Percentiles rank a stretch among this genome's conserved stretches.
Conservation (phyloP, 2,888 invertebrate species). For the Phengaris alcon region DNA sequence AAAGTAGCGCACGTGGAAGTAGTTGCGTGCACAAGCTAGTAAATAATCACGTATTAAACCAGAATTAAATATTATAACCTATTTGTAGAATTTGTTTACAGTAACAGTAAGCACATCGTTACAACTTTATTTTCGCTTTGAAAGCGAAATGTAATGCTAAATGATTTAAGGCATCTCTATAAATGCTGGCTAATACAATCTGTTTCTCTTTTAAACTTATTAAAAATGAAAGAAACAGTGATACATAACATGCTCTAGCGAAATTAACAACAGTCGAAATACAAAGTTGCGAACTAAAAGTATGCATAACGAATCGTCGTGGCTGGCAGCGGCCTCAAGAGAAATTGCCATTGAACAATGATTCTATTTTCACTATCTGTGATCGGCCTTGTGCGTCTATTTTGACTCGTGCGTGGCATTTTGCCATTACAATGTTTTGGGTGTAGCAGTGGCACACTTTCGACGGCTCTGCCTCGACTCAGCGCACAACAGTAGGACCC, state of each 20-base stretch:
- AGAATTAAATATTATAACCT: conserved; percentile 1
- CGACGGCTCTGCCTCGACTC: conserved; percentile 42
- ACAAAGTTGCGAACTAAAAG: conserved; percentile 19
- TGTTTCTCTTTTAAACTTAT: background rate
- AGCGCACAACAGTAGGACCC: conserved; percentile 37
- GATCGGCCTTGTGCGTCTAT: conserved; percentile 72
- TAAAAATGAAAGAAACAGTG: background rate
- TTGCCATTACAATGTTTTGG: conserved; percentile 68
- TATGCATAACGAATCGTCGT: conserved; percentile 28
- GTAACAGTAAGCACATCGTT: background rate
- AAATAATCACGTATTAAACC: background rate
- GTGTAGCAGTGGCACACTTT: conserved; percentile 62
- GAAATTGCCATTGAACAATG: conserved; percentile 38
- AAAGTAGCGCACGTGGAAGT: background rate
- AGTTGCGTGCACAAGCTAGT: conserved; percentile 1
- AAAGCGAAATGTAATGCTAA: conserved; percentile 12
- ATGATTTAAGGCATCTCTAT: background rate
- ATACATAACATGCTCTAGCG: background rate
- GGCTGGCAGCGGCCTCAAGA: conserved; percentile 29
- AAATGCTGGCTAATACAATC: background rate
- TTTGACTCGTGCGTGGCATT: conserved; percentile 61
- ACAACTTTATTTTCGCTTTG: conserved; percentile 10
- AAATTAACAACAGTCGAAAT: background rate
- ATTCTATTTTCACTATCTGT: conserved; percentile 62
- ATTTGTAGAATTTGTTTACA: background rate